A percentile compares a stretch with the other conserved stretches of the same genome.
phyloP scores from a whole-genome alignment of 2,888 invertebrate species.

The Heteropelma amictum region DNA sequence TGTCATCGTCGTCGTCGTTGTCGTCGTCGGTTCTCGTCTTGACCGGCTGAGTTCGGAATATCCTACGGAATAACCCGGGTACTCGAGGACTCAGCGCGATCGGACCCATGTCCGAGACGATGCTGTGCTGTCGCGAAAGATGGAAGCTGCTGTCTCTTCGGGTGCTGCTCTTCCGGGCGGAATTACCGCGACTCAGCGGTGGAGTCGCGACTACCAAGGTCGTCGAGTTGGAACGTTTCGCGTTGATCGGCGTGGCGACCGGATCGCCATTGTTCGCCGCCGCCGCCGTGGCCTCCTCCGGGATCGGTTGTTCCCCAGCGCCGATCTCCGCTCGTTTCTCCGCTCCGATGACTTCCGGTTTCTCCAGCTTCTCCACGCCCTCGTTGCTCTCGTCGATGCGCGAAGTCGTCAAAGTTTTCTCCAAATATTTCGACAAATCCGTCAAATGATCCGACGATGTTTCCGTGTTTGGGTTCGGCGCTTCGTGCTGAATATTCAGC shows the following conservation, averaged over 20 bases:
- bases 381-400: slow-evolving; percentile 67
- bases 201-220: slow-evolving; percentile 36
- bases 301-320: slow-evolving; percentile 17
- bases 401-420: slow-evolving; percentile 77
- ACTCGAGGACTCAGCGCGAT: slow-evolving; percentile 61
- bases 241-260: background rate
- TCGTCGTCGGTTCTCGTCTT: slow-evolving; percentile 21
- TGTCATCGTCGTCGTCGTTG: background rate
- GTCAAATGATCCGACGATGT: slow-evolving; percentile 87
- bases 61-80: slow-evolving; percentile 57
- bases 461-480: slow-evolving; percentile 85
- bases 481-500: slow-evolving; percentile 77
- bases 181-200: slow-evolving; percentile 56
- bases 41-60: slow-evolving; percentile 57
- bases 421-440: slow-evolving; percentile 83
- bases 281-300: slow-evolving; percentile 1
- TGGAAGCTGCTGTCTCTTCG: slow-evolving; percentile 49
- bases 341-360: background rate
- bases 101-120: slow-evolving; percentile 64
- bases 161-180: slow-evolving; percentile 47
- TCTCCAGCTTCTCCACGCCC: background rate
- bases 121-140: slow-evolving; percentile 61
- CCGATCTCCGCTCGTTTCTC: background rate
- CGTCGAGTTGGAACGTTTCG: background rate
- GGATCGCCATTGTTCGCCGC: slow-evolving; percentile 23